Evolutionary conservation across 1,140 invertebrate genomes (phyloP).

Genomic region (Drosophila takahashii): DNA sequence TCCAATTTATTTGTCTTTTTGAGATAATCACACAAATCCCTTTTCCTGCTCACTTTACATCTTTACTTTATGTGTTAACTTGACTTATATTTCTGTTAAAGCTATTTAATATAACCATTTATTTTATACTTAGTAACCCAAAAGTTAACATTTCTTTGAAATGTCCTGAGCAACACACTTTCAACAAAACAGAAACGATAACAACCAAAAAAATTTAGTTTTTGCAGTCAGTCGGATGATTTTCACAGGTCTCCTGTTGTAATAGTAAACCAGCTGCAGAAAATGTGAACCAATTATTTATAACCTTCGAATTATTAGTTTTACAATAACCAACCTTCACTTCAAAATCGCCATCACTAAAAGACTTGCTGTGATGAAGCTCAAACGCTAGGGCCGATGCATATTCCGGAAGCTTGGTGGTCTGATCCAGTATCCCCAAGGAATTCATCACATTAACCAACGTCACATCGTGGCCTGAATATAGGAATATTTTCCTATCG

Average conservation of each 20-base stretch:
- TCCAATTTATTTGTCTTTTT: slow-evolving; percentile 11
- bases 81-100: neutral
- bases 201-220: slow-evolving; percentile 29
- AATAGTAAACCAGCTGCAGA: slow-evolving; percentile 78
- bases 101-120: neutral
- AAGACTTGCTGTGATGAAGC: slow-evolving; percentile 85
- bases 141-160: slow-evolving; percentile 4
- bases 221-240: slow-evolving; percentile 73
- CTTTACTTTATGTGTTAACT: neutral
- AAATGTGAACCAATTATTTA: neutral
- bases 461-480: slow-evolving; percentile 91
- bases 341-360: slow-evolving; percentile 84
- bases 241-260: slow-evolving; percentile 85
- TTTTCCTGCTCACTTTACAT: neutral
- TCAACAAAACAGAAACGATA: slow-evolving; percentile 22
- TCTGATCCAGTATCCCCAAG: slow-evolving; percentile 87
- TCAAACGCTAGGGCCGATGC: slow-evolving; percentile 89
- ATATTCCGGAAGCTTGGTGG: slow-evolving; percentile 88
- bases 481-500: slow-evolving; percentile 86
- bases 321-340: slow-evolving; percentile 83
- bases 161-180: slow-evolving; percentile 18
- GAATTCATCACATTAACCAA: slow-evolving; percentile 89
- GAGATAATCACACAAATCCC: neutral
- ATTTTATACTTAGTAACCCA: neutral
- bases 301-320: neutral